Evolutionary conservation across 2,797 vertebrate species (phyloP).

Genomic region (Nannoperca australis): DNA sequence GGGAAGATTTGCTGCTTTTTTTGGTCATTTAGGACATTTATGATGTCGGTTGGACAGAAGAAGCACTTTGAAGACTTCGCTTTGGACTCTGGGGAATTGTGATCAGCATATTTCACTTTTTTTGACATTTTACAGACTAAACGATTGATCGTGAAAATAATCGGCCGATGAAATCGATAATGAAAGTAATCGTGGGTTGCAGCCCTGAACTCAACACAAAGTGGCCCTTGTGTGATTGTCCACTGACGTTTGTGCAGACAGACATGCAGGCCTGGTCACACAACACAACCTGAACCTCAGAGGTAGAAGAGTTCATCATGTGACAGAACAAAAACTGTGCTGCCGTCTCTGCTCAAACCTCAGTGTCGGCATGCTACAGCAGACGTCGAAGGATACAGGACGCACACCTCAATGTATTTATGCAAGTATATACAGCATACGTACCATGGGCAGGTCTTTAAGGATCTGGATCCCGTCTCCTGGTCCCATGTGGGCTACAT

Average conservation of each 20-base stretch:
- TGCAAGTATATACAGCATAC: no score
- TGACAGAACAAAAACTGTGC: background rate
- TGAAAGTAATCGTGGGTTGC: no score
- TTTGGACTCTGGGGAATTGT: no score
- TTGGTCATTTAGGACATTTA: no score
- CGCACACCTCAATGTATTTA: background rate
- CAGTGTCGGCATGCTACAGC: slow-evolving; percentile 16
- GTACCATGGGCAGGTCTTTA: slow-evolving; percentile 97
- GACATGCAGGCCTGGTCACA: background rate
- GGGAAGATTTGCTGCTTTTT: no score
- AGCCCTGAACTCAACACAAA: background rate
- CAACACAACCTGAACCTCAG: background rate
- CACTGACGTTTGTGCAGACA: background rate
- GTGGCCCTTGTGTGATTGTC: background rate
- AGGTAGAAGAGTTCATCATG: background rate
- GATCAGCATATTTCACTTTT: no score
- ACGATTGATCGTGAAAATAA: no score
- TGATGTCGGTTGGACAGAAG: no score
- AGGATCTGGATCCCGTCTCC: slow-evolving; percentile 99
- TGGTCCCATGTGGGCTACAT: slow-evolving; percentile 99
- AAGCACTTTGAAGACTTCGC: no score
- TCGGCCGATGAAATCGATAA: no score
- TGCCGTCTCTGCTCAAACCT: background rate
- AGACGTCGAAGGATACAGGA: background rate
- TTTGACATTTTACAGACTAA: no score